Conservation (phyloP, 2,797 vertebrate genomes). For the Sebastiscus tertius region DNA sequence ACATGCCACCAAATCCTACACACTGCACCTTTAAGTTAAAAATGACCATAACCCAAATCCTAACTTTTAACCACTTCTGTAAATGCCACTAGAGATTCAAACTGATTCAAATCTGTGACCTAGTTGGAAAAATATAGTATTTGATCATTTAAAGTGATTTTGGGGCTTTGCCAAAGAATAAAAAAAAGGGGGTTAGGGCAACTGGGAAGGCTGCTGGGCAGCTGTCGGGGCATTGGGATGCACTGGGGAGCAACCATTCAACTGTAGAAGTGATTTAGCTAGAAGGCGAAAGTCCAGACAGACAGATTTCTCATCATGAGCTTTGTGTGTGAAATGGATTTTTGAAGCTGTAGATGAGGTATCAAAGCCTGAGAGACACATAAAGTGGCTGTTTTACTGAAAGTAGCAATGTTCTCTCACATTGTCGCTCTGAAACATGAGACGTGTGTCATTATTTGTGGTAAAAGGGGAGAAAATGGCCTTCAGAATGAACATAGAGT, state of each 20-base stretch:
- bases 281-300: slow-evolving; percentile 55
- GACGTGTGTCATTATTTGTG: neutral
- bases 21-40: too few species aligned
- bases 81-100: neutral
- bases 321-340: slow-evolving; percentile 50
- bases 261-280: slow-evolving; percentile 47
- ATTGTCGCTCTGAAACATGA: neutral
- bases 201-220: slow-evolving; percentile 21
- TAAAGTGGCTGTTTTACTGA: neutral
- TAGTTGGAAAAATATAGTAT: neutral
- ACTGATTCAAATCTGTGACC: neutral
- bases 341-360: slow-evolving; percentile 36
- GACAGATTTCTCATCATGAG: slow-evolving; percentile 38
- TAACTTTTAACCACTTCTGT: neutral
- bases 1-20: too few species aligned
- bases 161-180: slow-evolving; percentile 3
- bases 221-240: slow-evolving; percentile 38
- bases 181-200: neutral
- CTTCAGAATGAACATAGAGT: neutral
- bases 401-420: neutral
- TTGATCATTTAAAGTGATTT: neutral
- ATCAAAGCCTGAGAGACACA: slow-evolving; percentile 17
- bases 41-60: neutral
- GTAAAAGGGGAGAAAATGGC: neutral
- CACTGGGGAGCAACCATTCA: slow-evolving; percentile 33